Evolutionary conservation across 2,888 invertebrate genomes (phyloP), one percentile per base, ranked within the genome.

Genomic region (Tinea trinotella): DNA sequence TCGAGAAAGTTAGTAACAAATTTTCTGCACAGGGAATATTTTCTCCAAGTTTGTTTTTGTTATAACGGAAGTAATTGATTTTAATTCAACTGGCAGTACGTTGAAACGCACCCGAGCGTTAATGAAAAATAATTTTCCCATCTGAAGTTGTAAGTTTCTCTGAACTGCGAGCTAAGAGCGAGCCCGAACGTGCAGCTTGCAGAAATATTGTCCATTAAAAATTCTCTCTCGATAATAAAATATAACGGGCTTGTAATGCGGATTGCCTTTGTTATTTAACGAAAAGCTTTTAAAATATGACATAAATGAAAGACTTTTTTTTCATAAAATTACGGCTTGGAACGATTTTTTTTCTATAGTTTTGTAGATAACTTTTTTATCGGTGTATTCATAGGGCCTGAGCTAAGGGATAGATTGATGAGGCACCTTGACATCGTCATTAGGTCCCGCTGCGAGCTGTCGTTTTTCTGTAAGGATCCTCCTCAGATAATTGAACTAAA

Each of bases 121-220:
- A 78, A 80, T 78, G 76, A 77, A 79, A 81, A 81, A 78, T 78
- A 74, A 76, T 79, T 80, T 77, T 68, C 69, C 64, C 70, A 71
- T 71, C 68, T 70, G 62, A 71, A 75, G 68, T 73, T 70, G 69
- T 65, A 71, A 71, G 70, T 70, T 73, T 64, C 65, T 67, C 66
- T 69, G 67, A 64, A 61, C 60, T 58, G 63, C 58, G 64, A 65
- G 64, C 60, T 62, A 56, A 59, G 56, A 57, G 59, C 52, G 46
- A 52, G 46, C 17, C 52, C 24, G 52, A n/a, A 55, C 56, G 64
- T 56, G 61, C 58, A 59, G 59, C 57, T 63, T 54, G 59, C 59
- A 62, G 65, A 70, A 71, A 71, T 70, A 76, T 66, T 70, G 62
- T 65, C 61, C 64, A 73, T 74, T 72, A 68, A 65, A 67, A 65